Base-by-base conservation (phyloP, 2,113 vertebrate genomes). In the Stegastes partitus region DNA sequence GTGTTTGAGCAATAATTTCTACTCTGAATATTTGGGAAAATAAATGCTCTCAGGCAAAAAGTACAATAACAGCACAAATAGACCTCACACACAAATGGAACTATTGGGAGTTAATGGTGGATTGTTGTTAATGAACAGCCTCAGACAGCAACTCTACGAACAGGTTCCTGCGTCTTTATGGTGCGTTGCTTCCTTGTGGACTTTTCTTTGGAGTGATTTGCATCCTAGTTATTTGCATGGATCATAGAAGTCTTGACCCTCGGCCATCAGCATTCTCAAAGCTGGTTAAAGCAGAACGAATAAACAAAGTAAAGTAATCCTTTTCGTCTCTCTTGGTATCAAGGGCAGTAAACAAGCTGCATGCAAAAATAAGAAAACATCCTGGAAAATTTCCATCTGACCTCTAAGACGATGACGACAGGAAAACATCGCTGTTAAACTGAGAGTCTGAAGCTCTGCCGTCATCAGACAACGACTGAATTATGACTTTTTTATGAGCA, bases 341-440 rank as follows among this genome's bases (percentile, higher is more conserved):
- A 2, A 18, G 39, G 0, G 11, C 78, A 79, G 50, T 1, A 59
- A 67, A 79, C 65, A 22, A 83, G 74, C 15, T 15, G 22, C 6
- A 84, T 86, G 81, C 74, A 91, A 91, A 91, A 68, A 39, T 26
- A 77, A 64, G 67, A 72, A 58, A 64, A 83, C 28, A 58, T 39
- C 54, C 70, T 50, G 56, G 42, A 2, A 63, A 11, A 89, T 92
- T 87, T 89, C 15, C 74, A 78, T 88, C 45, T 74, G 77, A 74
- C 77, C 56, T 85, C 79, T 50, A 26, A 85, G 64, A 68, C 0
- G 11, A 45, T 26, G 31, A 55, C 22, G 31, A 39, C 18, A 68
- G 0, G 26, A 55, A 74, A 21, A 71, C 23, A 31, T 56, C 12
- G 42, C 72, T 44, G 53, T 44, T 57, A 19, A 18, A 39, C 25